A percentile compares a stretch with the other conserved stretches of the same genome.
Conservation (phyloP, 2,113 vertebrate species). For the Polypterus bichir region DNA sequence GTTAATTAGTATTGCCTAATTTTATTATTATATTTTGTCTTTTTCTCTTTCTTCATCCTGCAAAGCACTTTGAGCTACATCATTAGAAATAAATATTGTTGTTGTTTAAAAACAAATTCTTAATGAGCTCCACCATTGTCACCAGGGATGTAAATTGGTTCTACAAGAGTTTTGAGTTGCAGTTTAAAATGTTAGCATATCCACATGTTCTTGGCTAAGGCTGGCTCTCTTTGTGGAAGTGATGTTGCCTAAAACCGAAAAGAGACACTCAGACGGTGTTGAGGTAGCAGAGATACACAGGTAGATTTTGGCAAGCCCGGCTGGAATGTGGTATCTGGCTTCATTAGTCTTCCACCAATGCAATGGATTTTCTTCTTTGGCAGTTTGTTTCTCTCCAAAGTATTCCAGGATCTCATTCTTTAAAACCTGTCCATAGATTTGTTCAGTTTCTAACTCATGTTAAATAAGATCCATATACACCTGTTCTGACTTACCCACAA, state of each 20-base stretch:
- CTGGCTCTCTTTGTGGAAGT: conserved; percentile 18
- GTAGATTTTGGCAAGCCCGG: conserved; percentile 15
- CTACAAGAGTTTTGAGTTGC: conserved; percentile 8
- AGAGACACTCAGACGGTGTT: conserved; percentile 18
- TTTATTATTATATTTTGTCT: too few relatives aligned
- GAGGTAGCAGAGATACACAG: conserved; percentile 17
- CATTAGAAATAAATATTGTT: too few relatives aligned
- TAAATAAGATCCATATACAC: too few relatives aligned
- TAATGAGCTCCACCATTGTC: too few relatives aligned
- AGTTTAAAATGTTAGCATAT: conserved; percentile 19
- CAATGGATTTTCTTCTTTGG: conserved; percentile 17
- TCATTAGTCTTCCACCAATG: conserved; percentile 11
- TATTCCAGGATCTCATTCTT: conserved; percentile 11
- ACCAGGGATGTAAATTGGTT: not conserved
- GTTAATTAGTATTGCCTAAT: too few relatives aligned
- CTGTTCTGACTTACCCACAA: too few relatives aligned
- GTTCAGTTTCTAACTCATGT: conserved; percentile 10
- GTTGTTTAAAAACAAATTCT: too few relatives aligned
- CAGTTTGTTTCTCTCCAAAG: not conserved
- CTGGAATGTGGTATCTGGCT: not conserved
- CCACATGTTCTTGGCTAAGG: conserved; percentile 18
- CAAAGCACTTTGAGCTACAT: too few relatives aligned
- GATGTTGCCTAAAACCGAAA: conserved; percentile 20
- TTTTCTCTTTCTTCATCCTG: too few relatives aligned
- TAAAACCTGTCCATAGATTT: conserved; percentile 13